Evolutionary conservation across 2,797 vertebrate species (phyloP).

Genomic region (Pyrocephalus nanus): DNA sequence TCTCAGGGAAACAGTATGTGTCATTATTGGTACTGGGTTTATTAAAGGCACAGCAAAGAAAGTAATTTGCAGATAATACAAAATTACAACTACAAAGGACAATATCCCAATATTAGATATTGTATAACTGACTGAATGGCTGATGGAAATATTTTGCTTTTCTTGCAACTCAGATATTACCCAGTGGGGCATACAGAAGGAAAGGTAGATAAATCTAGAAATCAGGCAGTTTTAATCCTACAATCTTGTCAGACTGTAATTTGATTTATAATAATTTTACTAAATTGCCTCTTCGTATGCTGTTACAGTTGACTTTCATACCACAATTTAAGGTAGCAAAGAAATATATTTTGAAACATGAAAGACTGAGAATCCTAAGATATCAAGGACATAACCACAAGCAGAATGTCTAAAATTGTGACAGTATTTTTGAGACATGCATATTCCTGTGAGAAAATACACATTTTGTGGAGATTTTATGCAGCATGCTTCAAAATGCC

Average conservation of each 20-base stretch:
- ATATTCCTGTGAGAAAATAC: not conserved
- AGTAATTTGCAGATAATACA: not conserved
- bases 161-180: not conserved
- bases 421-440: not conserved
- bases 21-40: not conserved
- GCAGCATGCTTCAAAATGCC: not conserved
- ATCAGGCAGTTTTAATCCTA: not conserved
- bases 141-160: not conserved
- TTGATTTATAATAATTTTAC: not conserved
- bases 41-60: constrained; percentile 14
- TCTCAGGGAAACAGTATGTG: constrained; percentile 25
- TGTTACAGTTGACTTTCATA: not conserved
- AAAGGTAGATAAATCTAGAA: not conserved
- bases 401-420: not conserved
- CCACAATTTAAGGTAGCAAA: not conserved
- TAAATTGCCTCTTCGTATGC: not conserved
- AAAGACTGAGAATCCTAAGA: not conserved
- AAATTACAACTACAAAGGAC: not conserved
- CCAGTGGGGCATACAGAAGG: not conserved
- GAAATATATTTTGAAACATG: not conserved
- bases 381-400: not conserved
- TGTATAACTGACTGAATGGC: not conserved
- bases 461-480: not conserved
- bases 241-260: not conserved
- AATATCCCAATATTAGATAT: not conserved